These are phyloP conservation scores for Biston stratarius DNA, from an alignment of 2,888 invertebrate species.

Conservation along the genomic window DNA sequence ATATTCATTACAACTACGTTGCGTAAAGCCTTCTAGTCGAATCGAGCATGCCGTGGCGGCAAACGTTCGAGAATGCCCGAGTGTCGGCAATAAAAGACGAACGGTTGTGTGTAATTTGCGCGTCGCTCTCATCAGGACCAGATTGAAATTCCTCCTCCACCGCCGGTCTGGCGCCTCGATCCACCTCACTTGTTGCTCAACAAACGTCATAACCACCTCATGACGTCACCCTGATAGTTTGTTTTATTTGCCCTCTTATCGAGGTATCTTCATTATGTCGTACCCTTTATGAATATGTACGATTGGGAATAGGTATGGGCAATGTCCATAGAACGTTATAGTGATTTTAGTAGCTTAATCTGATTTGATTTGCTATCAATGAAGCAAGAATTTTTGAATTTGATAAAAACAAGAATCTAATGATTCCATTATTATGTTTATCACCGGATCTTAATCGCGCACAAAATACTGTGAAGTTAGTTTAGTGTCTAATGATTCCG, in stretches of 20 bases:
- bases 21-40: neutral
- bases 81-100: constrained; percentile 60
- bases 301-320: constrained; percentile 7
- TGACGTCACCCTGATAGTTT: constrained; percentile 69
- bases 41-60: constrained; percentile 26
- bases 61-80: constrained; percentile 50
- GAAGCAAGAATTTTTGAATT: neutral
- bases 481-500: no score
- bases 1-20: constrained; percentile 1
- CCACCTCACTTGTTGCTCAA: constrained; percentile 80
- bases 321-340: constrained; percentile 5
- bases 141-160: constrained; percentile 81
- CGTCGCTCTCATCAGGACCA: constrained; percentile 78
- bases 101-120: constrained; percentile 76
- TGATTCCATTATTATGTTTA: no score
- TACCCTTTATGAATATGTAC: constrained; percentile 26
- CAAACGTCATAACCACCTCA: constrained; percentile 80
- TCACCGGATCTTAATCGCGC: no score
- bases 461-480: no score
- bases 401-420: no score
- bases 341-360: neutral
- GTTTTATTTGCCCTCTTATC: constrained; percentile 55
- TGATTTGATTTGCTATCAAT: neutral
- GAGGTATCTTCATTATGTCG: constrained; percentile 37
- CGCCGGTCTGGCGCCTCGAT: constrained; percentile 77